Evolutionary conservation across 2,797 vertebrate genomes (phyloP).

Genomic region (Chanos chanos): DNA sequence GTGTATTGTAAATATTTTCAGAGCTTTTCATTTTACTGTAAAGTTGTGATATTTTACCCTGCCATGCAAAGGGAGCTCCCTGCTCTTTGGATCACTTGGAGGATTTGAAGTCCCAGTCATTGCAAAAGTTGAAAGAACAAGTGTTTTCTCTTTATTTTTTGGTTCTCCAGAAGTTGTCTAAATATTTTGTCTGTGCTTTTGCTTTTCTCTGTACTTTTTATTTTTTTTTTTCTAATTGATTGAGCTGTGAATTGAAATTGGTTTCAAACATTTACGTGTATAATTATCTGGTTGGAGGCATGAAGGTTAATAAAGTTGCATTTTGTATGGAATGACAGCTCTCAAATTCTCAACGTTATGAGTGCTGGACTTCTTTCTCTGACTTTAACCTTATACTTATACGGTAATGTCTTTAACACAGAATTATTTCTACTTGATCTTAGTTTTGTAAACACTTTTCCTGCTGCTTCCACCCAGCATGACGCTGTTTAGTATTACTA

Average conservation of each 20-base stretch:
- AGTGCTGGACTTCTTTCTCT: too few species aligned
- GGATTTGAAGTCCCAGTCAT: slow-evolving; percentile 81
- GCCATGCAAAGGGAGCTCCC: slow-evolving; percentile 87
- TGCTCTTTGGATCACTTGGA: slow-evolving; percentile 87
- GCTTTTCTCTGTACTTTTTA: slow-evolving; percentile 83
- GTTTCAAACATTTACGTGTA: slow-evolving; percentile 99
- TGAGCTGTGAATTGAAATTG: slow-evolving; percentile 99
- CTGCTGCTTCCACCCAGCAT: too few species aligned
- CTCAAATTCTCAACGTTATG: too few species aligned
- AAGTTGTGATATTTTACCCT: slow-evolving; percentile 88
- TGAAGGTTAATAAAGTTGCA: slow-evolving; percentile 99
- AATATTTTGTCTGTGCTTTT: slow-evolving; percentile 97
- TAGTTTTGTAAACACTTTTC: too few species aligned
- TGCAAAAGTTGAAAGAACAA: slow-evolving; percentile 88
- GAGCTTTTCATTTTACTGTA: slow-evolving; percentile 94
- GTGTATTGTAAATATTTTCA: slow-evolving; percentile 99
- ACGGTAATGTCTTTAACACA: too few species aligned
- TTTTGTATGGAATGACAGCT: slow-evolving; percentile 99
- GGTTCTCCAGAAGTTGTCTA: slow-evolving; percentile 85
- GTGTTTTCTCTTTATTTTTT: slow-evolving; percentile 71
- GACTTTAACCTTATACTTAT: too few species aligned
- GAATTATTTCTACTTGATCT: too few species aligned
- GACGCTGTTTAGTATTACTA: too few species aligned
- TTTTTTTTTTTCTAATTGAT: slow-evolving; percentile 90
- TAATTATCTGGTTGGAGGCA: slow-evolving; percentile 99